Conservation (phyloP, 2,888 invertebrate genomes). For the Norana najaformis region DNA sequence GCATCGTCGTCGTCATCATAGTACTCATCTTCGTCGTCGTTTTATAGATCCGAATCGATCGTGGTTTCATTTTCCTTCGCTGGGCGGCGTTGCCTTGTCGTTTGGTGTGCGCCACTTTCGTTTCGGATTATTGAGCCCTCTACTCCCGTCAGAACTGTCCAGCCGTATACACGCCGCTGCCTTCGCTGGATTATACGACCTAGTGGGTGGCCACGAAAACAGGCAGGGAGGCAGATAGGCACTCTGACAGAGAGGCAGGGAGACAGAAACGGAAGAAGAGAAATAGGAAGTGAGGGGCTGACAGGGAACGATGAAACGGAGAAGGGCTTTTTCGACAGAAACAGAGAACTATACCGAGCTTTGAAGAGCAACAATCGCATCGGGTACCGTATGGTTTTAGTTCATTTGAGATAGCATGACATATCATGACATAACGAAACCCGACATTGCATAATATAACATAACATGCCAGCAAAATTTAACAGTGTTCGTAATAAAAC, state of each 20-base stretch:
- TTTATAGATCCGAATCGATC: background rate
- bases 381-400: background rate
- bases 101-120: background rate
- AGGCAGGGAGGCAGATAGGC: background rate
- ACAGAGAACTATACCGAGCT: background rate
- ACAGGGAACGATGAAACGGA: background rate
- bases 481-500: too few species aligned
- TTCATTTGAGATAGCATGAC: background rate
- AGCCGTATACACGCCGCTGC: background rate
- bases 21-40: background rate
- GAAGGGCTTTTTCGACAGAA: background rate
- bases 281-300: background rate
- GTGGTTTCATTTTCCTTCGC: slow-evolving; percentile 13
- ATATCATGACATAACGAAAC: background rate
- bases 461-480: too few species aligned
- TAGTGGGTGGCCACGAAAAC: background rate
- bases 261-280: background rate
- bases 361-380: background rate
- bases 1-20: background rate
- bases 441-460: background rate
- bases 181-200: background rate
- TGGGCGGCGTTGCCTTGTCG: background rate
- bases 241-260: background rate
- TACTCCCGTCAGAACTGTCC: slow-evolving; percentile 1
- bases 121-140: background rate